Conservation (phyloP, 2,797 vertebrate genomes). For the Macrochelys suwanniensis region DNA sequence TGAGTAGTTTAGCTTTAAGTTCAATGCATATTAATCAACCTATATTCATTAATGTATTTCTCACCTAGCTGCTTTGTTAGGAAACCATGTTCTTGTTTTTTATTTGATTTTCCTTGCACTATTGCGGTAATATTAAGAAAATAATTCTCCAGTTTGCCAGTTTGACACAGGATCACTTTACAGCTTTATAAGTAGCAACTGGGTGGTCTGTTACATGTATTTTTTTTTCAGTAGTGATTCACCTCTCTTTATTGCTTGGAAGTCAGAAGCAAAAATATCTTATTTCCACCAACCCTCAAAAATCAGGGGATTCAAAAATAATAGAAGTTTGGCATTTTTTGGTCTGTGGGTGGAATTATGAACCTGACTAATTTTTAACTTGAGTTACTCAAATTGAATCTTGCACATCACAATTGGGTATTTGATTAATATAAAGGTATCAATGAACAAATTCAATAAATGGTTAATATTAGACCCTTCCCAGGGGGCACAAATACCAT, state of each 20-base stretch:
- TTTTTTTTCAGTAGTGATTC: conserved; percentile 53
- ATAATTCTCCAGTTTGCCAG: conserved; percentile 18
- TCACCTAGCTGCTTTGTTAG: conserved; percentile 9
- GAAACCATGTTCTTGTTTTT: neutral
- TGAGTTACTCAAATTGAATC: neutral
- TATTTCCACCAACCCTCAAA: conserved; percentile 67
- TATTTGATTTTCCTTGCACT: conserved; percentile 13
- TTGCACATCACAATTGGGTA: accelerated
- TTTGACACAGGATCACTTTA: conserved; percentile 4
- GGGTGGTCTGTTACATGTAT: conserved; percentile 64
- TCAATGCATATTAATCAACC: conserved; percentile 32
- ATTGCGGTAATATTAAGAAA: conserved; percentile 28
- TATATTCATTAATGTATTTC: conserved; percentile 35
- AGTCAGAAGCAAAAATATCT: conserved; percentile 55
- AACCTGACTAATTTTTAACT: conserved; percentile 1
- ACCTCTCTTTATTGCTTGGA: conserved; percentile 66
- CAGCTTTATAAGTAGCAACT: conserved; percentile 17
- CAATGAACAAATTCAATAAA: accelerated
- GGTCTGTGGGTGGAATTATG: neutral
- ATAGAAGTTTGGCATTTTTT: conserved; percentile 34
- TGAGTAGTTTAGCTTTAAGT: neutral
- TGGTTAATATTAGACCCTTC: accelerated
- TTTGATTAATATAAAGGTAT: neutral
- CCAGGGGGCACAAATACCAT: accelerated
- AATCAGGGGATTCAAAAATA: conserved; percentile 62